Conservation (phyloP, 2,113 vertebrate genomes). For the Odocoileus virginianus region DNA sequence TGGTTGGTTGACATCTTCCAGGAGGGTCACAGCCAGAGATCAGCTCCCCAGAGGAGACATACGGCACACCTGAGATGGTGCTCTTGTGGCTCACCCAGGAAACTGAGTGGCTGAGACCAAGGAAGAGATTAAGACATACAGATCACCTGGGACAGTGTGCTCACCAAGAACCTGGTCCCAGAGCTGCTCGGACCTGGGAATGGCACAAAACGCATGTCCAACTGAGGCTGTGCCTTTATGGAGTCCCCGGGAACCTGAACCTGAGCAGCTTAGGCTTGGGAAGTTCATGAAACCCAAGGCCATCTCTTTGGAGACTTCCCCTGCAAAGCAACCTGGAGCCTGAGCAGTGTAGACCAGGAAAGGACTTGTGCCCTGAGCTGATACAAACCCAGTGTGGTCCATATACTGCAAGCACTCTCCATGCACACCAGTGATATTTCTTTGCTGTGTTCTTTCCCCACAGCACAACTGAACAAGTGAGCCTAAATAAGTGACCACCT, state of each 20-base stretch:
- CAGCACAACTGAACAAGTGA: not conserved
- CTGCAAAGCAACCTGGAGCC: not conserved
- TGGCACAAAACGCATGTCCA: not conserved
- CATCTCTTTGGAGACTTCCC: not conserved
- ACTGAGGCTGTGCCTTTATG: not conserved
- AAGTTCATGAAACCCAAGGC: not conserved
- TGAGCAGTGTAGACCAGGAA: not conserved
- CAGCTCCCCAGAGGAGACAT: not conserved
- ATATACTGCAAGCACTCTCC: not conserved
- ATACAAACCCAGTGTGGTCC: not conserved
- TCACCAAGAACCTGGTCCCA: not conserved
- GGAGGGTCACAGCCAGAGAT: not conserved
- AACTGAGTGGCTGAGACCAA: not conserved
- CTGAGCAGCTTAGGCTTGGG: not conserved
- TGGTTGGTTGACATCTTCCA: not conserved
- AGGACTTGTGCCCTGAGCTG: not conserved
- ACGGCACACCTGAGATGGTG: rapidly evolving
- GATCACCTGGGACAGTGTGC: not conserved
- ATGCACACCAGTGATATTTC: not conserved
- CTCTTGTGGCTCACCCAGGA: not conserved
- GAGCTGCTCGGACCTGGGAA: not conserved
- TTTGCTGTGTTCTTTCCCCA: not conserved
- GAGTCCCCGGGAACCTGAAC: not conserved
- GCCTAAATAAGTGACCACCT: not conserved
- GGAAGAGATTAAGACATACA: not conserved